Conservation (phyloP, 2,113 vertebrate species). For the Ailurus styani region DNA sequence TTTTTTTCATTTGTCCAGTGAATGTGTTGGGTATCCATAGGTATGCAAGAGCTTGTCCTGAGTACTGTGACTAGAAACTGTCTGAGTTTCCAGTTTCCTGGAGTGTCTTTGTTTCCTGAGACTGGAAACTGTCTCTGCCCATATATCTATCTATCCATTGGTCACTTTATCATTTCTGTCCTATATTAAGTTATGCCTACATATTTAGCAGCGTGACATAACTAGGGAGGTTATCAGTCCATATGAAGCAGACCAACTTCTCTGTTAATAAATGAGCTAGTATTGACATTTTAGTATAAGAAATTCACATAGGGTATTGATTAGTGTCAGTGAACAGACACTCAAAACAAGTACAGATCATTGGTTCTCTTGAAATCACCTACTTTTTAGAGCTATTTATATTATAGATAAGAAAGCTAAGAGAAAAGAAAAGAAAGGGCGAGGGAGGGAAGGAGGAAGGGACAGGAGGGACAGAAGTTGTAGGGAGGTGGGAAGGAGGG, state of each 20-base stretch:
- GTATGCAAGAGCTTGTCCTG: neutral
- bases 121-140: neutral
- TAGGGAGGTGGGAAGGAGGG: neutral
- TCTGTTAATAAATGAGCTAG: neutral
- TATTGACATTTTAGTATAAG: neutral
- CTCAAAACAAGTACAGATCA: conserved; percentile 9
- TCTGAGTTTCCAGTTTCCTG: too few species aligned
- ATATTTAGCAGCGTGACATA: neutral
- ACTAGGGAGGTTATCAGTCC: neutral
- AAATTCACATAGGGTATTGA: neutral
- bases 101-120: too few species aligned
- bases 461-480: neutral
- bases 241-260: neutral
- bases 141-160: neutral
- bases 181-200: neutral
- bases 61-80: neutral
- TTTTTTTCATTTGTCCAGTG: neutral
- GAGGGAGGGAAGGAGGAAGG: fast-evolving
- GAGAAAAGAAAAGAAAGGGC: neutral
- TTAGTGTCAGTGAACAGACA: neutral
- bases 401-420: neutral
- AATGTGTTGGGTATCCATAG: neutral
- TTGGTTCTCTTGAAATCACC: neutral
- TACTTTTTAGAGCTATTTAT: neutral
- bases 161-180: neutral